phyloP scores from a whole-genome alignment of 2,797 vertebrate genomes.

The Tamandua tetradactyla region DNA sequence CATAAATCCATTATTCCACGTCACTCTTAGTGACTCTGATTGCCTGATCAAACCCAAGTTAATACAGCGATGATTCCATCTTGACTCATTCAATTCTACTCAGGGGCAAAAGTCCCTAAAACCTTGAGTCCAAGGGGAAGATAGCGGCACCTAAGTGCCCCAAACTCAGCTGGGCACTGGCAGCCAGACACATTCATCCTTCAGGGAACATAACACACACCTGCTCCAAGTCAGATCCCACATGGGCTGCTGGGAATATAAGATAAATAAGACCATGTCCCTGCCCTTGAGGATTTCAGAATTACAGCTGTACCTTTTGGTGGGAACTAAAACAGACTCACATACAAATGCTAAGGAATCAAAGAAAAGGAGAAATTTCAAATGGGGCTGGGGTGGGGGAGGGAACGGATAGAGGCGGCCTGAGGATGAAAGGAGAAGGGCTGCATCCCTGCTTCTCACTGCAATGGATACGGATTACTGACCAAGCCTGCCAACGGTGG shows the following conservation, averaged over 20 bases:
- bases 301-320: neutral
- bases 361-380: neutral
- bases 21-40: neutral
- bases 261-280: neutral
- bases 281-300: neutral
- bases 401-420: neutral
- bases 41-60: neutral
- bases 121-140: too few species aligned
- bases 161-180: neutral
- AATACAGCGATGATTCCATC: neutral
- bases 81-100: neutral
- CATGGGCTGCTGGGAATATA: neutral
- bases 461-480: neutral
- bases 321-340: neutral
- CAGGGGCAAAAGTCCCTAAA: neutral
- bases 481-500: neutral
- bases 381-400: too few species aligned
- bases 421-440: neutral
- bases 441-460: neutral
- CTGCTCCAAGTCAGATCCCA: neutral
- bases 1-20: neutral
- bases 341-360: neutral
- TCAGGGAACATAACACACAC: neutral
- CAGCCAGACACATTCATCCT: neutral
- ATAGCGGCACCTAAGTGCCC: too few species aligned